Conservation (phyloP, 2,113 vertebrate genomes). For the Synodontis membranacea region DNA sequence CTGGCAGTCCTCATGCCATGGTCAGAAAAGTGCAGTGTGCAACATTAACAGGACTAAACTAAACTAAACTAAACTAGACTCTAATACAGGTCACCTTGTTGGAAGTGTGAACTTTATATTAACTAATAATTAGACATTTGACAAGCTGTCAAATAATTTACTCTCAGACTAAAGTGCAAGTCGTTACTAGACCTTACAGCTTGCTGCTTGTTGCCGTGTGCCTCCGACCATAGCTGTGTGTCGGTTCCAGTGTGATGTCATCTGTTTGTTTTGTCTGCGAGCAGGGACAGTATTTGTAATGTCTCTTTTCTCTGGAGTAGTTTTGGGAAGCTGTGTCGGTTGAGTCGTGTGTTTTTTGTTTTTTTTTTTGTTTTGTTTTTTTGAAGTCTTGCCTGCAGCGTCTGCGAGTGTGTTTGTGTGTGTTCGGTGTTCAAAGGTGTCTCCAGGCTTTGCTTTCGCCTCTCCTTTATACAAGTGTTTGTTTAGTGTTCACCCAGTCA, state of each 20-base stretch:
- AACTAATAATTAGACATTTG: not conserved
- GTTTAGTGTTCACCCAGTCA: slow-evolving; percentile 6
- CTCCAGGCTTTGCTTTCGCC: slow-evolving; percentile 25
- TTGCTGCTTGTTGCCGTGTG: slow-evolving; percentile 3
- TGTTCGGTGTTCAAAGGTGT: slow-evolving; percentile 1
- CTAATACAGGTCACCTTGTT: not conserved
- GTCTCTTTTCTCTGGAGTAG: slow-evolving; percentile 14
- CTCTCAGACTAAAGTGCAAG: not conserved
- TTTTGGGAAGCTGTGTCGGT: not conserved
- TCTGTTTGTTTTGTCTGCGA: slow-evolving; percentile 25
- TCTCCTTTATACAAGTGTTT: not conserved
- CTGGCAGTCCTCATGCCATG: not conserved
- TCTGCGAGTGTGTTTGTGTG: slow-evolving; percentile 3
- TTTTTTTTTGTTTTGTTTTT: slow-evolving; percentile 5
- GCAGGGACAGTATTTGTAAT: slow-evolving; percentile 21
- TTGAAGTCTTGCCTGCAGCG: slow-evolving; percentile 10
- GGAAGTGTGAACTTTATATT: not conserved
- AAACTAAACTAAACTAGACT: not conserved
- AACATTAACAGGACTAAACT: not conserved
- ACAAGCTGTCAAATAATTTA: not conserved
- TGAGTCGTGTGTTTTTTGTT: not conserved
- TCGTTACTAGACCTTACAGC: not conserved
- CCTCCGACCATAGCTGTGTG: not conserved
- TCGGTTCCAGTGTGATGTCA: slow-evolving; percentile 38
- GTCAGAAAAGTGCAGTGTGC: not conserved